Base-by-base conservation (phyloP, 2,888 invertebrate genomes). In the Amblyjoppa fuscipennis region DNA sequence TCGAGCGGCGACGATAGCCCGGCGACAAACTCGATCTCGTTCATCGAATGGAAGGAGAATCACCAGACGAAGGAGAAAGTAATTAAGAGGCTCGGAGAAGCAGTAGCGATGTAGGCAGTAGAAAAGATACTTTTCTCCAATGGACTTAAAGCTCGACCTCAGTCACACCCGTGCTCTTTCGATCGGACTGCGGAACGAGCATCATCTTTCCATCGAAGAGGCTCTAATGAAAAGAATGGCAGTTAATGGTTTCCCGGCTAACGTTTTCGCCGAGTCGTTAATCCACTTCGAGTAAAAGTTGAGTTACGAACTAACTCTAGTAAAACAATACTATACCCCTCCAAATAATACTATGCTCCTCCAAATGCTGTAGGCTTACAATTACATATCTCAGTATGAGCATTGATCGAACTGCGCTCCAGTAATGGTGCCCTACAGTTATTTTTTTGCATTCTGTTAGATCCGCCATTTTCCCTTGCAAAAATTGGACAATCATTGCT, bases 161-260 rank as follows among this genome's bases (percentile, higher is more conserved):
- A 7, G n/a, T 25, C 59, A 69, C 68, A 68, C n/a, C 73, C 53
- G 41, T 34, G 34, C 34, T 13, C 66, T 49, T 61, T 69, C 28
- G 59, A 45, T 51, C 6, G 51, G 16, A 41, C 31, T 20, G 53
- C 71, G 51, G 73, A 6, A 28, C 49, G 45, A 78, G 77, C 68
- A 78, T 74, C 51, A 79, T 83, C 45, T 69, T 59, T 49, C 59
- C 28, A 6, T 38, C 61, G 38, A 76, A 53, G 31, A 16, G 74
- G 13, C 49, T 49, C 70, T 71, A 84, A 80, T 80, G 53, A 80
- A 84, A 49, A n/a, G 20, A 84, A 66, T 53, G 34, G 49, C 53
- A 66, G 56, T 71, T 53, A 80, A 74, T 53, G 74, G 61, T 61
- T 79, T 83, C 74, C 61, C 61, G 61, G 61, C 69, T 28, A 49